These are phyloP conservation scores for Amaurobius ferox DNA, from an alignment of 2,888 invertebrate genomes.

Conservation along the genomic window DNA sequence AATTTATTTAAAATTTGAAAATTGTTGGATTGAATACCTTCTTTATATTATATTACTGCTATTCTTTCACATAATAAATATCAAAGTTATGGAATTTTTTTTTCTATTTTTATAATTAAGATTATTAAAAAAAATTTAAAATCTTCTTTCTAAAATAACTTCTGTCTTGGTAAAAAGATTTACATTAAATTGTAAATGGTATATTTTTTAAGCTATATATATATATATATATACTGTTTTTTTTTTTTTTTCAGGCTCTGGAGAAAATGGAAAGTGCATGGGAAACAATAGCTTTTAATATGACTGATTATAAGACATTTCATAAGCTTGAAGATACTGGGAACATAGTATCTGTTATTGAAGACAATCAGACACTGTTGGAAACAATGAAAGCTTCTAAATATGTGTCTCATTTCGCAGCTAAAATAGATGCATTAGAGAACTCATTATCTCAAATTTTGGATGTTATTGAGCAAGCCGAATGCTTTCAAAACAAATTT, in stretches of 20 bases:
- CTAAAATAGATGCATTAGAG: constrained; percentile 91
- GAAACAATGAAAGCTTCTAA: constrained; percentile 91
- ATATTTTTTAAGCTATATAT: background rate
- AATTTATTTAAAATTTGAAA: no score
- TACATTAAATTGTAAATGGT: no score
- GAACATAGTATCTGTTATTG: constrained; percentile 86
- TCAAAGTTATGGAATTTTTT: no score
- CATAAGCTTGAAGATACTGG: constrained; percentile 86
- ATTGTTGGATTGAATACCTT: no score
- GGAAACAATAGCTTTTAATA: constrained; percentile 83
- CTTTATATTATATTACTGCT: no score
- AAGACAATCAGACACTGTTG: constrained; percentile 90
- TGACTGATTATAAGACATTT: constrained; percentile 83
- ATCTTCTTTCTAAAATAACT: no score
- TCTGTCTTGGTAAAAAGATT: no score
- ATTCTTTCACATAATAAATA: no score
- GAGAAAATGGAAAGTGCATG: constrained; percentile 30
- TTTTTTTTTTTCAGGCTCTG: constrained; percentile 25
- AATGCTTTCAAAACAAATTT: constrained; percentile 91
- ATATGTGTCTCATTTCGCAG: constrained; percentile 88
- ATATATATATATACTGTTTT: background rate
- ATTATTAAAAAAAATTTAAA: no score
- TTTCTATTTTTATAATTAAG: no score
- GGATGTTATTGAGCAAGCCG: constrained; percentile 87
- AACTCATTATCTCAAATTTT: constrained; percentile 87